Evolutionary conservation across 92 coral and sea anemone genomes (phyloP).

Genomic region (Meandrina meandrites): DNA sequence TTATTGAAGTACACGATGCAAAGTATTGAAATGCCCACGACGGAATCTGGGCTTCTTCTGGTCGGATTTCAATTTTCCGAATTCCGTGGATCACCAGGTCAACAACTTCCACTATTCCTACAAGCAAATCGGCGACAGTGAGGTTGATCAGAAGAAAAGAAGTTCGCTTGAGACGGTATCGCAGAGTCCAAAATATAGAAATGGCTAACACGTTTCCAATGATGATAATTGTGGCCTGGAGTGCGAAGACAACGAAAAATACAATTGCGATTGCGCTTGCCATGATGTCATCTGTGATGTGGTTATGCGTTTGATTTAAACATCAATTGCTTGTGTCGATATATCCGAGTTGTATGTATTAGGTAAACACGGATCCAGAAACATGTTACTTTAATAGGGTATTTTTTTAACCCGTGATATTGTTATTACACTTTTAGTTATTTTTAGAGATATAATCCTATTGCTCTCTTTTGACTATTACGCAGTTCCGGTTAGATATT

Average conservation of each 20-base stretch:
- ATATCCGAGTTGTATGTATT: no score
- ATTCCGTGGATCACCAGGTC: background rate
- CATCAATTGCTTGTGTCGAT: background rate
- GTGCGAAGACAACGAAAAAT: background rate
- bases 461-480: no score
- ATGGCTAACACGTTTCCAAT: constrained; percentile 12
- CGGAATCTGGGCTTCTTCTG: background rate
- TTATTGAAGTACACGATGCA: background rate
- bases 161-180: background rate
- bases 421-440: no score
- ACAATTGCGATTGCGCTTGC: background rate
- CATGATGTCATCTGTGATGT: background rate
- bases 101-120: background rate
- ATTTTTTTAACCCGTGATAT: no score
- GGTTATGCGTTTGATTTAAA: no score
- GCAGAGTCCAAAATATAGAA: background rate
- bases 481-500: no score
- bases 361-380: no score
- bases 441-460: no score
- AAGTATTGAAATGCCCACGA: background rate
- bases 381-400: no score
- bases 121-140: constrained; percentile 12
- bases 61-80: background rate
- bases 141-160: constrained; percentile 24
- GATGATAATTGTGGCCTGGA: background rate